A percentile compares a stretch with the other conserved stretches of the same genome.
These are phyloP conservation scores for Nasonia vitripennis DNA, from an alignment of 1,140 invertebrate genomes.

Conservation along the genomic window DNA sequence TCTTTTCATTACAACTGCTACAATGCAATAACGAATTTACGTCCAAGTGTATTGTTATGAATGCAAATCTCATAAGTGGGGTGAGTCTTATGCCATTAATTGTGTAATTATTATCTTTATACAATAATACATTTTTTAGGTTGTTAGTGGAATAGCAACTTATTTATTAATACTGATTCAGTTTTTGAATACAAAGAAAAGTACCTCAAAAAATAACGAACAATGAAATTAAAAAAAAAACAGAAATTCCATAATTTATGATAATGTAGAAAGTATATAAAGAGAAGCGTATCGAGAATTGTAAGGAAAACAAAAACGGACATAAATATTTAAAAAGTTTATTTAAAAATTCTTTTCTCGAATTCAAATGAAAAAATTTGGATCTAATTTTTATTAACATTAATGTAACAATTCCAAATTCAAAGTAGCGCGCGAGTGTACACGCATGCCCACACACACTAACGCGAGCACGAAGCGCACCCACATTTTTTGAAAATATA, in stretches of 20 bases:
- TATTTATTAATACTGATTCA: conserved; percentile 54
- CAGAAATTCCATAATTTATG: neutral
- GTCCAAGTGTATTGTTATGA: conserved; percentile 58
- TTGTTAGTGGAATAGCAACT: conserved; percentile 50
- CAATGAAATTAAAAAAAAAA: neutral
- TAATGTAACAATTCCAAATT: no score
- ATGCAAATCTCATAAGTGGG: conserved; percentile 58
- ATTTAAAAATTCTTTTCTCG: no score
- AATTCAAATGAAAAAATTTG: no score
- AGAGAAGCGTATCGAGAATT: no score
- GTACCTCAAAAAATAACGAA: conserved; percentile 42
- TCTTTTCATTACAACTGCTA: conserved; percentile 66
- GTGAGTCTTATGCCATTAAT: conserved; percentile 49
- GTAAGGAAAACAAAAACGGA: no score
- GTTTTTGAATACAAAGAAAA: conserved; percentile 54
- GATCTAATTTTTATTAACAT: no score
- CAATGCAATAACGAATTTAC: conserved; percentile 62
- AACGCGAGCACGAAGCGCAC: no score
- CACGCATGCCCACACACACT: no score
- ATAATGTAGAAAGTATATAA: neutral
- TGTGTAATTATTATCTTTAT: conserved; percentile 8
- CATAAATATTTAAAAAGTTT: no score
- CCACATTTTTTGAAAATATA: no score
- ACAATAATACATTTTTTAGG: conserved; percentile 46
- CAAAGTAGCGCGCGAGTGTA: no score